Evolutionary conservation across 2,888 invertebrate genomes (phyloP), one percentile per base, ranked within the genome.

Genomic region (Pyrocoelia pectoralis): DNA sequence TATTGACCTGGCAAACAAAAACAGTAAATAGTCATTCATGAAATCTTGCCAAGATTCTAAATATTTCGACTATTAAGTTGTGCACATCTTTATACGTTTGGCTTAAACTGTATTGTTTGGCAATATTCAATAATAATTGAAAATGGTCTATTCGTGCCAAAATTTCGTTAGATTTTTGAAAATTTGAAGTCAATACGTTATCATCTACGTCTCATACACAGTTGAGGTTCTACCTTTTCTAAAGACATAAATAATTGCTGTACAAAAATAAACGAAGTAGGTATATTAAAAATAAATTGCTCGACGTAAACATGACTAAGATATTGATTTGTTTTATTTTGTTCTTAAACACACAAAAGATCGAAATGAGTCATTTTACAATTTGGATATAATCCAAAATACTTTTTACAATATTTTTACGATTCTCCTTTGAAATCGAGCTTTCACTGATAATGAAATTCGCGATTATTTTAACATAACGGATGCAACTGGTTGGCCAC

Each of bases 281-380:
- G n/a, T n/a, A n/a, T n/a, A n/a, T n/a, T n/a, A n/a, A n/a, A n/a
- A 56, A 29, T 13, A 28, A 28, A 15, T 48, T 29, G 46, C n/a
- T n/a, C n/a, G n/a, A n/a, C n/a, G 29, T 43, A 40, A 14, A 28
- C 19, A 40, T 41, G 50, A 15, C 41, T 15, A 41, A n/a, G 13
- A 40, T 33, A 62, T n/a, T n/a, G n/a, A n/a, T n/a, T 62, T 57
- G 62, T 62, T 62, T 48, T 56, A 62, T 48, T 56, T 56, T 48
- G 17, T 56, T 54, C 57, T 49, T 40, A 38, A 48, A 58, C 18
- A 54, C 57, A 55, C 43, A 62, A 57, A 58, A 54, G 24, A 38
- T 61, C 48, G 56, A 43, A 53, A 57, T 63, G 63, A 63, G 41
- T 63, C 63, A 63, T 54, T n/a, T n/a, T n/a, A n/a, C n/a, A n/a